Evolutionary conservation across 2,113 vertebrate species (phyloP).

Genomic region (Cettia cetti): DNA sequence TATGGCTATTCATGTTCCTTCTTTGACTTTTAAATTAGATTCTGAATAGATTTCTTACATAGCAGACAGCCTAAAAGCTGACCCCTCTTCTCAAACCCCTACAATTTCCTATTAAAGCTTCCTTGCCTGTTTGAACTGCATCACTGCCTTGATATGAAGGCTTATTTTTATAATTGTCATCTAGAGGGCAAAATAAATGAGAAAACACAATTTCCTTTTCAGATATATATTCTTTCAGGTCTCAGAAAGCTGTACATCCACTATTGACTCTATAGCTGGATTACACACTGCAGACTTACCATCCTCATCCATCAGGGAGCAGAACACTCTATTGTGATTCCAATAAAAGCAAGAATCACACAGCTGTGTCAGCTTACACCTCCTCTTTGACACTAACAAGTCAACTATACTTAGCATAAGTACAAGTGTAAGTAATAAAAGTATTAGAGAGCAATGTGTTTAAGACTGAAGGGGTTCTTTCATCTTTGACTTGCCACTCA

Average conservation of each 20-base stretch:
- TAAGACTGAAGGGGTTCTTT: neutral
- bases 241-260: neutral
- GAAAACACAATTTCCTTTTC: neutral
- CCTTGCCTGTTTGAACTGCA: neutral
- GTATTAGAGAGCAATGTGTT: neutral
- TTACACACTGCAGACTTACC: neutral
- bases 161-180: neutral
- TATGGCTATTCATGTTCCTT: neutral
- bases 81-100: neutral
- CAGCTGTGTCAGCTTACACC: neutral
- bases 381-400: neutral
- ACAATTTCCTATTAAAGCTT: neutral
- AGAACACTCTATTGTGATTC: neutral
- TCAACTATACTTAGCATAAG: fast-evolving
- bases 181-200: neutral
- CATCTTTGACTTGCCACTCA: neutral
- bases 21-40: neutral
- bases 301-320: neutral
- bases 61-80: neutral
- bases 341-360: neutral
- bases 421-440: neutral
- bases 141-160: neutral
- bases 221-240: neutral
- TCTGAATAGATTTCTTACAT: neutral
- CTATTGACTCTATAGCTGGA: neutral